Conservation (phyloP, 1,140 invertebrate species). For the Melipona quadrifasciata region DNA sequence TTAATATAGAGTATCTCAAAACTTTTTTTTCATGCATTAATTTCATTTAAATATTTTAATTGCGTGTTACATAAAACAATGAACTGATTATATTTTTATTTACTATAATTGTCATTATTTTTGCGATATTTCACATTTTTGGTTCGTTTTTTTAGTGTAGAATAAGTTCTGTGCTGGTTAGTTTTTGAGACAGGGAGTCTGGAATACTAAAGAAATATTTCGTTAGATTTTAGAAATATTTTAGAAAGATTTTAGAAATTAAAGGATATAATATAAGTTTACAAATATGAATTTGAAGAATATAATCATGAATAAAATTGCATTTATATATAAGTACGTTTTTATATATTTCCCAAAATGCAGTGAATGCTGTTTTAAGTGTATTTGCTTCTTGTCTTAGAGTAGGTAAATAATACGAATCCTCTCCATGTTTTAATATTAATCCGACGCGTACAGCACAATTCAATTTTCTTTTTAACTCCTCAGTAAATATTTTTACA, state of each 20-base stretch:
- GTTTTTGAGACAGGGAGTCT: not conserved
- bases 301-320: not conserved
- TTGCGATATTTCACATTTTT: constrained; percentile 1
- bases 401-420: constrained; percentile 66
- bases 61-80: too few relatives aligned
- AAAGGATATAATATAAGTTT: not conserved
- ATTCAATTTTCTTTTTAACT: constrained; percentile 64
- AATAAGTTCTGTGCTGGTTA: not conserved
- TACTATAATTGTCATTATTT: not conserved
- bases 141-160: not conserved
- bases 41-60: not conserved
- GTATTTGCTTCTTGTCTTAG: constrained; percentile 64
- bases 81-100: not conserved
- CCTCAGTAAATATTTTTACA: constrained; percentile 43
- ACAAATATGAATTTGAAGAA: not conserved
- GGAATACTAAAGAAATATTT: constrained; percentile 26
- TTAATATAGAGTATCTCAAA: too few relatives aligned
- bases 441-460: constrained; percentile 68
- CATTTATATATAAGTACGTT: constrained; percentile 47
- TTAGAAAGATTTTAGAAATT: not conserved
- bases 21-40: too few relatives aligned
- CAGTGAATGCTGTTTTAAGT: constrained; percentile 54
- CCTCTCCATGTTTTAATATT: constrained; percentile 57
- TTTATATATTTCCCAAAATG: constrained; percentile 68
- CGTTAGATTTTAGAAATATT: not conserved